Evolutionary conservation across 1,140 invertebrate genomes (phyloP).

Genomic region (Steinernema feltiae): DNA sequence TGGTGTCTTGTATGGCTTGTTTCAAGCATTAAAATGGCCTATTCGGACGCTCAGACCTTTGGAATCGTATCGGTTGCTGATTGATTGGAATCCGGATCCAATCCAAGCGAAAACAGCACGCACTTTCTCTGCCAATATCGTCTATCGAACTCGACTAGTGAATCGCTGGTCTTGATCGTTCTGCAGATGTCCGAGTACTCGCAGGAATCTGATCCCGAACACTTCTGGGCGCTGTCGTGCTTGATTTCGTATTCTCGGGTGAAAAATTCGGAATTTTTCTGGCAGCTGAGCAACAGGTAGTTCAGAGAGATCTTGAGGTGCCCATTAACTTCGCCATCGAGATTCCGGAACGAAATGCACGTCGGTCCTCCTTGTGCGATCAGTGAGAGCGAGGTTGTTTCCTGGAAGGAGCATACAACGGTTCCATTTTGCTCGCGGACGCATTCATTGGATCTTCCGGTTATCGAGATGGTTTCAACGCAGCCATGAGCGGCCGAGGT

Average conservation of each 20-base stretch:
- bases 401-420: not conserved
- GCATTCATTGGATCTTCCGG: not conserved
- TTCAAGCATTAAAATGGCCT: too few relatives aligned
- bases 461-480: not conserved
- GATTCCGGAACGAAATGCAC: not conserved
- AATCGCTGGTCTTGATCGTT: too few relatives aligned
- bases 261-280: not conserved
- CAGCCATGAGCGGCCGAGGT: not conserved
- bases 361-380: not conserved
- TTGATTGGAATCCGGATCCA: too few relatives aligned
- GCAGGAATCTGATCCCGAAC: not conserved
- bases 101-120: too few relatives aligned
- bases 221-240: not conserved
- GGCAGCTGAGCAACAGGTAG: not conserved
- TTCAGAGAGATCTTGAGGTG: not conserved
- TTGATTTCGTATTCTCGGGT: not conserved
- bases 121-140: too few relatives aligned
- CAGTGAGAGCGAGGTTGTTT: not conserved
- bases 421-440: not conserved
- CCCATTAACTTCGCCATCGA: not conserved
- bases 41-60: too few relatives aligned
- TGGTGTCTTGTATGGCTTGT: too few relatives aligned
- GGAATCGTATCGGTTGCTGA: too few relatives aligned
- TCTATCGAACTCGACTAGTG: too few relatives aligned
- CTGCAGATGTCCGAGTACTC: too few relatives aligned